phyloP scores from a whole-genome alignment of 2,888 invertebrate species.

The Rhopalosiphum nymphaeae region DNA sequence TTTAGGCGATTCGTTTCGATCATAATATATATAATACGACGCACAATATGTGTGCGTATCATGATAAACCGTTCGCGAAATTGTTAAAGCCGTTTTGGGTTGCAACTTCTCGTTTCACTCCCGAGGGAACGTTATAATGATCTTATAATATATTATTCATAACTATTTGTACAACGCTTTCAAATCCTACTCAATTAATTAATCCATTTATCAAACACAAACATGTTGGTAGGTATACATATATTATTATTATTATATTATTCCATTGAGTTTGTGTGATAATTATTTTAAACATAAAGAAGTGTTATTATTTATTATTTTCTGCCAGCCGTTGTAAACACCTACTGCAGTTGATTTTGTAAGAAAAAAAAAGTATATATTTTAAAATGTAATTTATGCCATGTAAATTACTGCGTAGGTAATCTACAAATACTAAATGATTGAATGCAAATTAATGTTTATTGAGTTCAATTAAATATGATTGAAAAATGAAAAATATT shows the following conservation, averaged over 20 bases:
- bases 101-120: background rate
- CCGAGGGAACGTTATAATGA: conserved; percentile 1
- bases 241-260: background rate
- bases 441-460: background rate
- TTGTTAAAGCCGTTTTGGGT: too few species aligned
- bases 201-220: background rate
- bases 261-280: background rate
- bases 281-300: background rate
- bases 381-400: background rate
- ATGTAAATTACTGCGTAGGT: background rate
- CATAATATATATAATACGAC: background rate
- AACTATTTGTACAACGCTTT: conserved; percentile 16
- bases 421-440: background rate
- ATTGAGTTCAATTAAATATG: background rate
- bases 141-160: background rate
- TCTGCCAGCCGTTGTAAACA: background rate
- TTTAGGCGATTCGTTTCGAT: background rate
- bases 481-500: background rate
- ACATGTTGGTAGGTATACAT: background rate
- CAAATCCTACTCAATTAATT: conserved; percentile 7
- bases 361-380: background rate
- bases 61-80: background rate
- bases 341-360: background rate
- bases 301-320: background rate
- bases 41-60: background rate